Evolutionary conservation across 2,113 vertebrate genomes (phyloP).

Genomic region (Actenoides lindsayi): DNA sequence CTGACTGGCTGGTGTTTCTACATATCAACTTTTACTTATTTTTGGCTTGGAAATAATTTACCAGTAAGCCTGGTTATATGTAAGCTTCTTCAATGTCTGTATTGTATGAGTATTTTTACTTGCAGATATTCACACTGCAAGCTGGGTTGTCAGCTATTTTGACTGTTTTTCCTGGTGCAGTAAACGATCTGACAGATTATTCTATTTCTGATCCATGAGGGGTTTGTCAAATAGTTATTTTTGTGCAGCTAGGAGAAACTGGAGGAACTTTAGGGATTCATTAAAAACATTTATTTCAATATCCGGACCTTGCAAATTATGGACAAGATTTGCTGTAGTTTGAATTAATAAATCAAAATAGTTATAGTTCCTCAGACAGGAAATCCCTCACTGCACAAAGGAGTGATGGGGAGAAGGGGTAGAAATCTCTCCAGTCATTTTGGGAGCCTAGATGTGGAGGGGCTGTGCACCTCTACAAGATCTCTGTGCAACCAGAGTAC

Average conservation of each 20-base stretch:
- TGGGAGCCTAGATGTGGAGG: background rate
- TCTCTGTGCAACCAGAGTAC: background rate
- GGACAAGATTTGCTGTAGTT: background rate
- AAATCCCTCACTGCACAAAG: background rate
- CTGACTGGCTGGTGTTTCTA: background rate
- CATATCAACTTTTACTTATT: background rate
- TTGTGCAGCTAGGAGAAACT: background rate
- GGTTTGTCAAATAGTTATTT: constrained; percentile 15
- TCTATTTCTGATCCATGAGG: background rate
- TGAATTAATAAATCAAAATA: constrained; percentile 25
- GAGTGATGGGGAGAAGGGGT: background rate
- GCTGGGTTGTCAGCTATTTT: background rate
- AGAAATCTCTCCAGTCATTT: background rate
- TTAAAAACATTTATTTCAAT: constrained; percentile 7
- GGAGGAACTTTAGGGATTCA: background rate
- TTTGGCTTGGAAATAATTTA: constrained; percentile 27
- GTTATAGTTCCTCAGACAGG: background rate
- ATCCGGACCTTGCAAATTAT: background rate
- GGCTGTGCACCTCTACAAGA: background rate
- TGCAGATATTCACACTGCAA: background rate
- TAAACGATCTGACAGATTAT: background rate
- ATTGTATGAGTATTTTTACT: background rate
- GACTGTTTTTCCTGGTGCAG: background rate
- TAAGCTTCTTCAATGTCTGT: background rate
- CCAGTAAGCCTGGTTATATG: background rate